phyloP scores from a whole-genome alignment of 2,113 vertebrate genomes.

The Malurus cyaneus region DNA sequence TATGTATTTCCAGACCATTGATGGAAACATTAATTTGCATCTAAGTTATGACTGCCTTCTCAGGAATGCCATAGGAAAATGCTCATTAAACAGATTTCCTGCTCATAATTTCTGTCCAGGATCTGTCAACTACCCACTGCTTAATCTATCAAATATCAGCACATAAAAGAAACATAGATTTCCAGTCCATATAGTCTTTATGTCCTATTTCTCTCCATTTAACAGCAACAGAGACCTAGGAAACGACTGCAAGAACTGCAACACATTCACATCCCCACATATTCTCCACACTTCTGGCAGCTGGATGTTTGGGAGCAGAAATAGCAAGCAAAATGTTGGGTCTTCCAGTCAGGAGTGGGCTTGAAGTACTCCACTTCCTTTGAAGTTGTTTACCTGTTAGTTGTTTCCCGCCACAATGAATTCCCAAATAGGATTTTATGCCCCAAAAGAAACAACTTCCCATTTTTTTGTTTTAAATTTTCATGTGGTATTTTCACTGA shows the following conservation, averaged over 20 bases:
- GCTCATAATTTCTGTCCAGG: conserved; percentile 8
- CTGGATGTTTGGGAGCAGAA: neutral
- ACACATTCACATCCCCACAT: neutral
- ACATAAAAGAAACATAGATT: neutral
- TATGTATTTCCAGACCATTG: conserved; percentile 34
- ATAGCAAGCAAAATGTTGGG: neutral
- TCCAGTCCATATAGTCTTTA: conserved; percentile 19
- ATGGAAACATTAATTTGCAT: conserved; percentile 31
- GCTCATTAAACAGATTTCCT: conserved; percentile 30
- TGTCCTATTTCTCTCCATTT: neutral
- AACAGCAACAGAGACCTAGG: neutral
- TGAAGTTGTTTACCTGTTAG: neutral
- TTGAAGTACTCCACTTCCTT: neutral
- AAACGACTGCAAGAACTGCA: neutral
- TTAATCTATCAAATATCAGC: conserved; percentile 15
- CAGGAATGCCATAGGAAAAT: neutral
- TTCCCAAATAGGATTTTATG: neutral
- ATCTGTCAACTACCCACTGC: neutral
- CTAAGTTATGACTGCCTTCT: conserved; percentile 7
- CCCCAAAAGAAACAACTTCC: neutral
- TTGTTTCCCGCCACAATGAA: neutral
- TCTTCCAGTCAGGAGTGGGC: neutral
- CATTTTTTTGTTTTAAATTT: neutral
- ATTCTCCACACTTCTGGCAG: neutral
- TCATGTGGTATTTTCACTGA: neutral